Base-by-base conservation (phyloP, 1,140 invertebrate species). In the Yoshiicerus persimilis region DNA sequence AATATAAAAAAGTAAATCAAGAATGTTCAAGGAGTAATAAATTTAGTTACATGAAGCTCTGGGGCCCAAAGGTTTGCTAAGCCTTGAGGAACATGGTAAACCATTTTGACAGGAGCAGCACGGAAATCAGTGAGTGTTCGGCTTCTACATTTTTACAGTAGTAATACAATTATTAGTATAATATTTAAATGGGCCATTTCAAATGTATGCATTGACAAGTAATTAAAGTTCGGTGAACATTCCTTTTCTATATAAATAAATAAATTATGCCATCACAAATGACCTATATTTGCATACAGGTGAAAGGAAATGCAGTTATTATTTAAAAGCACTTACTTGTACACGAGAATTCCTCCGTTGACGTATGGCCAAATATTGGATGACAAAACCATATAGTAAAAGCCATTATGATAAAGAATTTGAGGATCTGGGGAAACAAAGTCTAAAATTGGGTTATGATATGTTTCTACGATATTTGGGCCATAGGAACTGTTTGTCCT, bases 21-120 rank as follows among this genome's bases (percentile, higher is more conserved):
- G n/a, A n/a, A n/a, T n/a, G n/a, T n/a, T n/a, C n/a, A n/a, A n/a
- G n/a, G n/a, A n/a, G n/a, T n/a, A n/a, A n/a, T n/a, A n/a, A n/a
- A n/a, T n/a, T n/a, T n/a, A n/a, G n/a, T n/a, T n/a, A n/a, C n/a
- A 41, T 90, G 89, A 4, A 90, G 77, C 56, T 90, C 89, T 0
- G 64, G 66, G 5, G 89, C 89, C 89, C 89, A 90, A 9, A 90
- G 41, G 32, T 88, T 87, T 11, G 20, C 41, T n/a, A 39, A 30
- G 11, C 87, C 89, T 25, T 27, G 38, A 5, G 86, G 87, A 25
- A 84, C 56, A 8, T 66, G 32, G 66, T 88, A 88, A 5, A 87
- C 41, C 13, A 80, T 66, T 41, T 34, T 32, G 8, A 56, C 64
- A 6, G 62, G 27, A 30, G 86, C 89, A 13, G 11, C 70, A 0